Percentiles rank a stretch among this genome's conserved stretches.
Evolutionary conservation across 2,797 vertebrate genomes (phyloP).

Genomic region (Craterocephalus amniculus): DNA sequence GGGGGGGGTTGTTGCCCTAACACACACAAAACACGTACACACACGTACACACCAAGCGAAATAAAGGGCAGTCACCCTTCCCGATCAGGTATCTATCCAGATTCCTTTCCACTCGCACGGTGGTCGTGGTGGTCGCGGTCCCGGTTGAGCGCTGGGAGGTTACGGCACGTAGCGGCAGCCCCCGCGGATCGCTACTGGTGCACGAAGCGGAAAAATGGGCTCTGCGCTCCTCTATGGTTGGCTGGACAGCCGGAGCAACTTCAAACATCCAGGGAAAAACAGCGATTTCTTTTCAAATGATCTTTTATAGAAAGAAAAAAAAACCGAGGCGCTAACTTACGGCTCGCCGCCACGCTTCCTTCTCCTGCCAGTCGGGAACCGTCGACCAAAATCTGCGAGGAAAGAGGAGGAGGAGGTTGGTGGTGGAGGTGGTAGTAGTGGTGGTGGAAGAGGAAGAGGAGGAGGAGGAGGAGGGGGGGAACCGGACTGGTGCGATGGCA

Average conservation of each 20-base stretch:
- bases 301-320: background rate
- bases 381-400: conserved; percentile 61
- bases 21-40: conserved; percentile 34
- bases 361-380: conserved; percentile 42
- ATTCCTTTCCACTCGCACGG: conserved; percentile 51
- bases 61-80: conserved; percentile 63
- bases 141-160: conserved; percentile 43
- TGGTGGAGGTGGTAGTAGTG: conserved; percentile 10
- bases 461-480: conserved; percentile 4
- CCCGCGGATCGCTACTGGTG: conserved; percentile 64
- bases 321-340: conserved; percentile 65
- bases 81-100: conserved; percentile 44
- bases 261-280: conserved; percentile 61
- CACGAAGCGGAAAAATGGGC: conserved; percentile 64
- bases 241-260: conserved; percentile 67
- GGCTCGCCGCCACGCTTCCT: conserved; percentile 62
- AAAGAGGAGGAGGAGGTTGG: conserved; percentile 1
- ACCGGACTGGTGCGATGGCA: conserved; percentile 76
- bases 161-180: conserved; percentile 58
- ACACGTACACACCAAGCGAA: conserved; percentile 46
- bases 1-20: conserved; percentile 28
- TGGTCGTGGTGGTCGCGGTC: conserved; percentile 44
- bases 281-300: conserved; percentile 13
- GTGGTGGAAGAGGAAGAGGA: too few species aligned
- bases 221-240: conserved; percentile 64